Conservation (phyloP, 2,888 invertebrate species). For the Poecilus cupreus region DNA sequence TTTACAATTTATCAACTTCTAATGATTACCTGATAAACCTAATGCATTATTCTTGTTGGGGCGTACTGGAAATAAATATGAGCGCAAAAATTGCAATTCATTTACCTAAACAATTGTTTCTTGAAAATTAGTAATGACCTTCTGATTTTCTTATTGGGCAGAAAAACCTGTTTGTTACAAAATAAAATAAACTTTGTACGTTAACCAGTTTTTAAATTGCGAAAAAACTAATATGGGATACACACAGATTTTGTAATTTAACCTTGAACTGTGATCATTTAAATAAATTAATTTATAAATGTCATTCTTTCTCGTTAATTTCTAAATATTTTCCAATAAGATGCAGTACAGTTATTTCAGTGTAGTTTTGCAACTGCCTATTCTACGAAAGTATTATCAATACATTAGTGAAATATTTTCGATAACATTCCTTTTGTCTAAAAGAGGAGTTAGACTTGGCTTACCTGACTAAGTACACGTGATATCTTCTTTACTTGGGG, state of each 20-base stretch:
- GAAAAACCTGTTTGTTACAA: not conserved
- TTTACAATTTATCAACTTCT: not conserved
- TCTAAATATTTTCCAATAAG: too few species aligned
- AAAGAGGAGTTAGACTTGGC: not conserved
- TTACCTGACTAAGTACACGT: slow-evolving; percentile 13
- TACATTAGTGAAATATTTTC: not conserved
- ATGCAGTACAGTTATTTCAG: too few species aligned
- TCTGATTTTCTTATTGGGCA: not conserved
- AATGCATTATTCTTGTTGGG: not conserved
- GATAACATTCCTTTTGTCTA: not conserved
- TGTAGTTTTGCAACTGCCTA: too few species aligned
- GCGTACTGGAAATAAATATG: not conserved
- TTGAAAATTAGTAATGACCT: not conserved
- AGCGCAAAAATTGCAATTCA: too few species aligned
- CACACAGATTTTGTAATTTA: not conserved
- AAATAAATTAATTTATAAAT: too few species aligned
- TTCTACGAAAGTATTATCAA: too few species aligned
- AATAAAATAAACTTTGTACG: not conserved
- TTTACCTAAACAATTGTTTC: not conserved
- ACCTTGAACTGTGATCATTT: not conserved
- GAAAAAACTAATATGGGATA: too few species aligned
- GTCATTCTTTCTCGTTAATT: too few species aligned
- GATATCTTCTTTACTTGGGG: slow-evolving; percentile 19
- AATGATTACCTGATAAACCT: not conserved
- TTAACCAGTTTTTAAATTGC: too few species aligned